Evolutionary conservation across 2,113 vertebrate species (phyloP), one percentile per base, ranked within the genome.

Genomic region (Salvelinus namaycush): DNA sequence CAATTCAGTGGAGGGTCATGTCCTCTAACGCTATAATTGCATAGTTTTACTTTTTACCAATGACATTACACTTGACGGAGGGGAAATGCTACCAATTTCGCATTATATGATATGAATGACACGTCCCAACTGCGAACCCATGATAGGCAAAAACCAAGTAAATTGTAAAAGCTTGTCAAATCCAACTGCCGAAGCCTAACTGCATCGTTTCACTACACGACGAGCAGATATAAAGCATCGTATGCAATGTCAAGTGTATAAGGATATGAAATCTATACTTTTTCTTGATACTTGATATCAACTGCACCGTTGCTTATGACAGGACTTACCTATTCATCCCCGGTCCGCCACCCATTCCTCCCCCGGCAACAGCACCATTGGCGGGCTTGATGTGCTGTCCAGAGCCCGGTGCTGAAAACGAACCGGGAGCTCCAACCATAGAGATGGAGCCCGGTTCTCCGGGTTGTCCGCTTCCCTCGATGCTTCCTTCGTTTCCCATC

Each of bases 401-500:
- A 68, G 83, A 74, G 44, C 83, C 89, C 76, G 87, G 71, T 75
- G 84, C 83, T 83, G 88, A 85, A 84, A 79, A 70, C 54, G 84
- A 80, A 51, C 74, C 83, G 6, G 89, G 78, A 86, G 88, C 89
- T 69, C 86, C 92, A 68, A 89, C 81, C 87, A 88, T 84, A 70
- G 78, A 71, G 89, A 82, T 54, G 71, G 90, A 73, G 82, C 87
- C 91, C 51, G 89, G 88, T 34, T 93, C 93, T 14, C 92, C 91
- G 57, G 87, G 87, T 77, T 87, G 87, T 76, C 89, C 92, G 76
- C 91, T 93, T 79, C 91, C 93, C 89, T 94, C 93, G 82, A 93
- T 88, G 88, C 94, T 94, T 81, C 91, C 94, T 86, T 94, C 94
- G 87, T 94, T 94, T 80, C 94, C 94, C 94, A 94, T 94, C 83